Percentiles rank a stretch among this genome's conserved stretches.
Evolutionary conservation across 2,113 vertebrate genomes (phyloP).

Genomic region (Ctenodactylus gundi): DNA sequence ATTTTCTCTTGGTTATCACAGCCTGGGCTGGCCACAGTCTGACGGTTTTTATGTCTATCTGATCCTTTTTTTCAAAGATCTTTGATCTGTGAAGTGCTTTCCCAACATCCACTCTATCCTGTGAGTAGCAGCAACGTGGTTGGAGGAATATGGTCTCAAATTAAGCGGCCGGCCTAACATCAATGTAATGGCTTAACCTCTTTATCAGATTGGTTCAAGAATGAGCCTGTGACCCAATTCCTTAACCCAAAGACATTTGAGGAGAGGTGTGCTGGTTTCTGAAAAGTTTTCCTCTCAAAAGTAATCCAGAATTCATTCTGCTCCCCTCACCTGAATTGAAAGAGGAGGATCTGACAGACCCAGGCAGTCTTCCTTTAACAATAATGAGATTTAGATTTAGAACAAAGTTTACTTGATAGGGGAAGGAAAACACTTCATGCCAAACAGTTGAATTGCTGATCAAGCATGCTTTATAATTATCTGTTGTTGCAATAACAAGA

Average conservation of each 20-base stretch:
- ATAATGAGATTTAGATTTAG: not conserved
- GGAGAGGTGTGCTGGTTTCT: not conserved
- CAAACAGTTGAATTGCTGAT: not conserved
- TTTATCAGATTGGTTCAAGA: not conserved
- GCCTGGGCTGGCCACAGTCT: not conserved
- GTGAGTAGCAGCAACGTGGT: not conserved
- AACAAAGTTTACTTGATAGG: not conserved
- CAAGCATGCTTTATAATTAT: not conserved
- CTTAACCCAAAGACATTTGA: not conserved
- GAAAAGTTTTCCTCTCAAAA: not conserved
- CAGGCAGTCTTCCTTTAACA: not conserved
- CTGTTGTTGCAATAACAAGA: not conserved
- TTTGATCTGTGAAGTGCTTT: not conserved
- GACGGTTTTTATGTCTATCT: not conserved
- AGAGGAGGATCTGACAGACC: not conserved
- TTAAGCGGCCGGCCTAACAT: not conserved
- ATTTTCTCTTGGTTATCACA: not conserved
- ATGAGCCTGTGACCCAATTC: not conserved
- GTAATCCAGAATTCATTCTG: not conserved
- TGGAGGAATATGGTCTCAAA: not conserved
- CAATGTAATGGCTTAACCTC: not conserved
- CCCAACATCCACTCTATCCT: not conserved
- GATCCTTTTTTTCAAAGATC: not conserved
- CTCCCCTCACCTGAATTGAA: not conserved
- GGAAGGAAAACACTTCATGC: not conserved